Base-by-base conservation (phyloP, 2,888 invertebrate genomes). In the Atherix ibis region DNA sequence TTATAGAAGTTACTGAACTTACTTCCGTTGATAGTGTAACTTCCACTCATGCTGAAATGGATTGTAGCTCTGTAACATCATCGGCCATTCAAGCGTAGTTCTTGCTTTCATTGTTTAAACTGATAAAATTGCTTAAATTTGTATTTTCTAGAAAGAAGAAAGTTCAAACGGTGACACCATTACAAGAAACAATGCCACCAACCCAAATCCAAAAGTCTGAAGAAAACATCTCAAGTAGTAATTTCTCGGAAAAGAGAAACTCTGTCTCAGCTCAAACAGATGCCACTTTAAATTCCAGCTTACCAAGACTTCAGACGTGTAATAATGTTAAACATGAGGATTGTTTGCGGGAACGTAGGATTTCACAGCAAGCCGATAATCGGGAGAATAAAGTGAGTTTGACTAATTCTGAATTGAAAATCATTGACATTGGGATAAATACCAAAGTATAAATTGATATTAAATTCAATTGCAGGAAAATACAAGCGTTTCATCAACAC, bases 1-100 rank as follows among this genome's bases (percentile, higher is more conserved):
- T 42, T 40, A 25, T 64, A 63, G 78, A 78, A 60, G 76, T 76
- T 12, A 76, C 76, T 41, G 78, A 78, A 47, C 67, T 78, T 34
- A 79, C 78, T 5, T 77, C 77, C 1, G 66, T 78, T 22, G 77
- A 77, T 54, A 78, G 77, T 44, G 64, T 77, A 4, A 77, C 76
- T 16, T 72, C 72, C 0, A 71, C 71, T 0, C 72, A 72, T 27
- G 72, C 71, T 1, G 70, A 68, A 30, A 68, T 71, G 48, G 64
- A 65, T 32, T 52, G 58, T 3, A 45, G 54, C 3, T 54, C 54
- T 5, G 53, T 57, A 9, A 53, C 55, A 36, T 52, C 56, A 14
- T 19, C 41, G 3, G 35, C 39, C 19, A 33, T 33, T 30, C 38
- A 38, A 40, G 35, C 25, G 39, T 41, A 38, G 24, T n/a, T 25